Evolutionary conservation across 2,888 invertebrate species (phyloP).

Genomic region (Odontocerum albicorne): DNA sequence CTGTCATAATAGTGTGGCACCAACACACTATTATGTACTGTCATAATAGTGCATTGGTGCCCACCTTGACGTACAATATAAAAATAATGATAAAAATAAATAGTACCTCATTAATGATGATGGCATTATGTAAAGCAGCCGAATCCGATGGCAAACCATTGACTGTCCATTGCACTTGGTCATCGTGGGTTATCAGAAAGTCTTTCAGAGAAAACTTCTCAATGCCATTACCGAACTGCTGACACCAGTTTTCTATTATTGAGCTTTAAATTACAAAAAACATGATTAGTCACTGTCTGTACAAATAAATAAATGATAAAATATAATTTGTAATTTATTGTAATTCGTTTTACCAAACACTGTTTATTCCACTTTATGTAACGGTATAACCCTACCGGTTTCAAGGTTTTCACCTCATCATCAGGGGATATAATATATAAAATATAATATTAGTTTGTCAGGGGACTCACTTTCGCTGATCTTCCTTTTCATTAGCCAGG

Average conservation of each 20-base stretch:
- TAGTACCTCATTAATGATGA: conserved; percentile 72
- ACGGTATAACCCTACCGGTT: too few species aligned
- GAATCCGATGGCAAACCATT: conserved; percentile 82
- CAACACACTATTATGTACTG: too few species aligned
- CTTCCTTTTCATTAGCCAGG: conserved; percentile 70
- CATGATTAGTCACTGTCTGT: not conserved
- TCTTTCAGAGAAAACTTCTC: conserved; percentile 49
- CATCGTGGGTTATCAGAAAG: conserved; percentile 53
- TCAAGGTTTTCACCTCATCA: too few species aligned
- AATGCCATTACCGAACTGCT: conserved; percentile 50
- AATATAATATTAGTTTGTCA: not conserved
- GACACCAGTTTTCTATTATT: conserved; percentile 54
- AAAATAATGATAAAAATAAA: too few species aligned
- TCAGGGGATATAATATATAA: too few species aligned
- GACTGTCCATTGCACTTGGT: conserved; percentile 82
- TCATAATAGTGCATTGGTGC: too few species aligned
- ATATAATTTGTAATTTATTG: too few species aligned
- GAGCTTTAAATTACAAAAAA: conserved; percentile 42
- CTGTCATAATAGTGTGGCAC: too few species aligned
- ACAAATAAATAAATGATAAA: too few species aligned
- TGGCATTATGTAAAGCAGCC: conserved; percentile 79
- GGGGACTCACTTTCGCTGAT: conserved; percentile 56
- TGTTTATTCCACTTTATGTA: too few species aligned
- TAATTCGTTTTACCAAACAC: too few species aligned
- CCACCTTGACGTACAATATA: too few species aligned